These are phyloP conservation scores for Phoeniculus purpureus DNA, from an alignment of 2,797 vertebrate species.

Conservation along the genomic window DNA sequence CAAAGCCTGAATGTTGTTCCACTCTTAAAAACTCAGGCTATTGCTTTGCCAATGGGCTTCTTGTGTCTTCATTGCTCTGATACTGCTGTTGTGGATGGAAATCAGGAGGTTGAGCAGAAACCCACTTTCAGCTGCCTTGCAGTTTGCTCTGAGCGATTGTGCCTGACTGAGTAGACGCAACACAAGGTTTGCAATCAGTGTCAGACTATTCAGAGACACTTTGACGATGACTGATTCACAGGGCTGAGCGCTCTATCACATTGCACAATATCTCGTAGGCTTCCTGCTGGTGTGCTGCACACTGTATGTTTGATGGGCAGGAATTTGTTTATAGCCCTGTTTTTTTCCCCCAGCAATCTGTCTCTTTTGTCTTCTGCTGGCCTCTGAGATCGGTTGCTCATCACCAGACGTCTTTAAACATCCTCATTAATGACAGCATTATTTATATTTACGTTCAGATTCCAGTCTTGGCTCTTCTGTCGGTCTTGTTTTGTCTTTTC, in stretches of 20 bases:
- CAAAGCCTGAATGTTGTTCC: not conserved
- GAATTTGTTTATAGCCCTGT: not conserved
- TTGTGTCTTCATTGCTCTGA: not conserved
- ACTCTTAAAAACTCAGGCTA: not conserved
- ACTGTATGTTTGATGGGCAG: not conserved
- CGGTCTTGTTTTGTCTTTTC: slow-evolving; percentile 16
- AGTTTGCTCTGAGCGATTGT: not conserved
- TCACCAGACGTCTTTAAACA: slow-evolving; percentile 30
- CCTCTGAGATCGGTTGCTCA: not conserved
- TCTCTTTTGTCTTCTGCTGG: not conserved
- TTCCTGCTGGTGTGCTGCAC: slow-evolving; percentile 6
- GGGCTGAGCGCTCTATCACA: not conserved
- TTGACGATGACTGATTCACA: not conserved
- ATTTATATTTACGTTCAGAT: slow-evolving; percentile 31
- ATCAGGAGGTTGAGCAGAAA: not conserved
- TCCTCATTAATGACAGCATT: slow-evolving; percentile 8
- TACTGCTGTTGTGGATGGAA: not conserved
- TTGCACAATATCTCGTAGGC: not conserved
- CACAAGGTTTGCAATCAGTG: not conserved
- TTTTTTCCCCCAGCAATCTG: not conserved
- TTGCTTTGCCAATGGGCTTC: not conserved
- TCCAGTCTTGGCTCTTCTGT: not conserved
- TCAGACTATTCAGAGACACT: not conserved
- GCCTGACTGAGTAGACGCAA: not conserved
- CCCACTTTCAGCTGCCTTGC: not conserved